Base-by-base conservation (phyloP, 2,888 invertebrate genomes). In the Automeris io region DNA sequence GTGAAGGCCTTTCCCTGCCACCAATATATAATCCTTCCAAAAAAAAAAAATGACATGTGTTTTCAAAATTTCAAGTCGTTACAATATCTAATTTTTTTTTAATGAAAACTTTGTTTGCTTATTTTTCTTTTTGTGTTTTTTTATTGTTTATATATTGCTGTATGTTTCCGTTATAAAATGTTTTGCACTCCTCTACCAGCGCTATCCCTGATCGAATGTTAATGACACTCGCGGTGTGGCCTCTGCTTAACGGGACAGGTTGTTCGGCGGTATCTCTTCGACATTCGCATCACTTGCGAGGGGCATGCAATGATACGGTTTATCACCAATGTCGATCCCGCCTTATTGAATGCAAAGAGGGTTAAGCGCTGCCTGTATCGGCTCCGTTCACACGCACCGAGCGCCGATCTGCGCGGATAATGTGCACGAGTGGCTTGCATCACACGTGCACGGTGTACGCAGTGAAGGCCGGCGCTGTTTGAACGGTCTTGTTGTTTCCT, bases 361-460 rank as follows among this genome's bases (percentile, higher is more conserved):
- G 4, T 22, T 12, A 16, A 21, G 29, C 19, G 21, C 21, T 26
- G n/a, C 19, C 24, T 21, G 21, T 21, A 11, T 16, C 9, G 18
- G 11, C 9, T 71, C 61, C 68, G 75, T 74, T 80, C 81, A 72
- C 79, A 80, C 76, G 71, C 69, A 61, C 61, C 58, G 59, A 57
- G 57, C 51, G 38, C 59, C 60, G 74, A 76, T 76, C 66, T 50
- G 55, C 51, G 51, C 45, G 45, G 71, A 77, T 74, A 70, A 48
- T 19, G 24, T 32, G 33, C 37, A 22, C 23, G 11, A 9, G 24
- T 11, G 24, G 12, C 24, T 3, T 11, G 24, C 24, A 24, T 24
- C 24, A 11, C 6, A 9, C 11, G 5, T 24, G 6, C 3, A 11
- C 11, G n/a, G n/a, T n/a, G n/a, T n/a, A n/a, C n/a, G n/a, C n/a